These are phyloP conservation scores for Hartigia nigra DNA, from an alignment of 2,888 invertebrate genomes.

Conservation along the genomic window DNA sequence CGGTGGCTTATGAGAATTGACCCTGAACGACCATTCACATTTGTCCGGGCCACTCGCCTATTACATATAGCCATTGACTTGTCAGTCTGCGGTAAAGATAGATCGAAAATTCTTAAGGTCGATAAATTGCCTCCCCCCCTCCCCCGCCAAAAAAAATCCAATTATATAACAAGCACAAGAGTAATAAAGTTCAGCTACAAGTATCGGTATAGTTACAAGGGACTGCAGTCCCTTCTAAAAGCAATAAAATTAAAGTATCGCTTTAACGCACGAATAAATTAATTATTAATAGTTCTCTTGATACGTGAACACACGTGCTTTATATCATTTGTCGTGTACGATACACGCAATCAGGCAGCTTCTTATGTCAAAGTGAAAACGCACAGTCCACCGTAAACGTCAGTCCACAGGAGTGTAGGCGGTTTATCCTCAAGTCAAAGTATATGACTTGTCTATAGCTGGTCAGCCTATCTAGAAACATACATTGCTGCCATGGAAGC, in stretches of 20 bases:
- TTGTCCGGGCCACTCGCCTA: background rate
- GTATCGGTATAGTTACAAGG: background rate
- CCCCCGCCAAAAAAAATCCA: background rate
- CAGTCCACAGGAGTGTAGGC: slow-evolving; percentile 32
- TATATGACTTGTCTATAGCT: slow-evolving; percentile 20
- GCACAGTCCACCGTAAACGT: slow-evolving; percentile 37
- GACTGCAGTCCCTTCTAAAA: background rate
- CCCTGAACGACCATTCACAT: background rate
- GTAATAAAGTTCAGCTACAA: background rate
- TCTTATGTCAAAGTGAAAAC: slow-evolving; percentile 33
- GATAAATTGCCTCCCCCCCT: background rate
- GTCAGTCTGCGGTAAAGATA: background rate
- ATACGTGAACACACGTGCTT: slow-evolving; percentile 2
- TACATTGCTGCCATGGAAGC: slow-evolving; percentile 15
- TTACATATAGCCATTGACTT: too few relatives aligned
- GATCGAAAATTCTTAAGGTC: background rate
- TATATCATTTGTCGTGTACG: background rate
- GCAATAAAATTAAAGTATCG: background rate
- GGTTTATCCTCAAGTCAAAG: slow-evolving; percentile 31
- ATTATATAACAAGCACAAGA: background rate
- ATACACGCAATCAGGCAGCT: slow-evolving; percentile 5
- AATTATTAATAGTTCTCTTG: slow-evolving; percentile 18
- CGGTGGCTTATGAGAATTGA: background rate
- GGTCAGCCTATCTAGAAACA: slow-evolving; percentile 18
- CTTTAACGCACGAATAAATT: slow-evolving; percentile 11